Conservation (phyloP, 2,113 vertebrate genomes). For the Melanotaenia duboulayi region DNA sequence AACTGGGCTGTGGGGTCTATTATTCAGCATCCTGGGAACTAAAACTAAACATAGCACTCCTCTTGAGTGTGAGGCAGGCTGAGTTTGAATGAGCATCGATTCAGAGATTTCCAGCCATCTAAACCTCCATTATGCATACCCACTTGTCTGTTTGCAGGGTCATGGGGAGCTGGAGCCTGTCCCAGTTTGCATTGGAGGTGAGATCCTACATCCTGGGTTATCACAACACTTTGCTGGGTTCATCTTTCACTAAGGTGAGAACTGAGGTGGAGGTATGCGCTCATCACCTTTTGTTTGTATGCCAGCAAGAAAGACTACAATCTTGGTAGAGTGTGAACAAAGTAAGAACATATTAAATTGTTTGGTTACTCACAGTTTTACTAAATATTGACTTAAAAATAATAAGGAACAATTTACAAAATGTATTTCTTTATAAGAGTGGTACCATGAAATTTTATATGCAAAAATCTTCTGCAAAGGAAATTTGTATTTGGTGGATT, state of each 20-base stretch:
- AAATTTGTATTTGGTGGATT: no score
- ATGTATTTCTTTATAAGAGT: neutral
- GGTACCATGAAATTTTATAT: no score
- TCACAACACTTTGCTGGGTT: neutral
- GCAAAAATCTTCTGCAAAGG: no score
- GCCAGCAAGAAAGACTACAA: neutral
- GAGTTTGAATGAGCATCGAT: slow-evolving; percentile 49
- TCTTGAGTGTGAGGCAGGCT: slow-evolving; percentile 32
- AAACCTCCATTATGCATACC: slow-evolving; percentile 13
- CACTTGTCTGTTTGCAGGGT: neutral
- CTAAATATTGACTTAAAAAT: neutral
- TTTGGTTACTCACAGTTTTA: neutral
- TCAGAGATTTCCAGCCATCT: slow-evolving; percentile 19
- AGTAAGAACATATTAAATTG: no score
- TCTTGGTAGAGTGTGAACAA: no score
- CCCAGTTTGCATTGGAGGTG: slow-evolving; percentile 12
- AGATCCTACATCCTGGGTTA: slow-evolving; percentile 8
- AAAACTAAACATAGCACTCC: slow-evolving; percentile 44
- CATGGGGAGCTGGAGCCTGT: neutral
- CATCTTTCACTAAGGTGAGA: neutral
- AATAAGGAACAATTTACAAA: neutral
- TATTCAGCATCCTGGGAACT: slow-evolving; percentile 74
- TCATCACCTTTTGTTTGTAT: neutral
- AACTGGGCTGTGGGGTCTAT: slow-evolving; percentile 49
- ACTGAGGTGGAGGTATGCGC: neutral